Evolutionary conservation across 2,888 invertebrate genomes (phyloP), one percentile per base, ranked within the genome.

Genomic region (Osmoderma eremita): DNA sequence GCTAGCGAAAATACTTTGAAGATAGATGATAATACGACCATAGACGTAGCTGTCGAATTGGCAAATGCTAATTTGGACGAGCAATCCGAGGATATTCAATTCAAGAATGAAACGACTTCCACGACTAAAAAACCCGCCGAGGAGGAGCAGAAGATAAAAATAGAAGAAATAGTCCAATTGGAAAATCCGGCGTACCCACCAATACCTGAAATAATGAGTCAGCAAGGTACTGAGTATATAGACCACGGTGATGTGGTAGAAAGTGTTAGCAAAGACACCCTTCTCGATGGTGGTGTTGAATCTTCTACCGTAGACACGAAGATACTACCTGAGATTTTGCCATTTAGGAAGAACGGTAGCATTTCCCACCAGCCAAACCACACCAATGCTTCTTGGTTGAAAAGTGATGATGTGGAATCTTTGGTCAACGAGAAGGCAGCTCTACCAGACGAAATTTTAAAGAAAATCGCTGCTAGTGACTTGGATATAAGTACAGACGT

Each of bases 111-210:
- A 53, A 64, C 13, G 13, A 48, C 41, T 61, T 45, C 63, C 18
- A 68, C 64, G 17, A 70, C 56, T 13, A 65, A 12, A 8, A 68
- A 64, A 54, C 24, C 53, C 12, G 17, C 13, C 3, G 51, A 58
- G 12, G 64, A 63, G n/a, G 58, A 67, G 8, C 54, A 58, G 6
- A 68, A 65, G n/a, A 22, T 65, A 8, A 68, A 54, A 49, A 51
- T 58, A 8, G 68, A 68, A 3, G 68, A 68, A 3, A 54, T 56
- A 1, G 65, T 66, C 6, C 53, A 48, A 65, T 24, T 68, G 6
- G 68, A 68, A 67, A 86, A 86, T 78, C 86, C 86, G 0, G 85
- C 85, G 2, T 86, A 86, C 77, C 86, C 86, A 1, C 84, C 84
- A 1, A 77, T 86, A 64, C 84, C 84, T 3, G 85, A 86, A 67